These are phyloP conservation scores for Marasmarcha lunaedactyla DNA, from an alignment of 2,888 invertebrate genomes.

Conservation along the genomic window DNA sequence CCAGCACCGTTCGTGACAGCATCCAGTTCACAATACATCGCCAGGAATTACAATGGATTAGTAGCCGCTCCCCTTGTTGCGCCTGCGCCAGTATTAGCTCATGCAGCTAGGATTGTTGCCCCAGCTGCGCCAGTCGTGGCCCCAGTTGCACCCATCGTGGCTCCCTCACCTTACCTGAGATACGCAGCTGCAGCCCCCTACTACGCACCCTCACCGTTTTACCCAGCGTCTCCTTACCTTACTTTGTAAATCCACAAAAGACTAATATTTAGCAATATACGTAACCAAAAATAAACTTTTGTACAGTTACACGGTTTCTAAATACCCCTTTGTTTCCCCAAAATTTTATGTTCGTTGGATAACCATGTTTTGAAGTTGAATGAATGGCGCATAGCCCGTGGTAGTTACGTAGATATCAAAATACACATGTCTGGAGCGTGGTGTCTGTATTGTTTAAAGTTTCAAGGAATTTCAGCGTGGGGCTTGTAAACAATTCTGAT, in stretches of 20 bases:
- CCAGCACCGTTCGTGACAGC: conserved; percentile 73
- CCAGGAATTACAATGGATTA: conserved; percentile 70
- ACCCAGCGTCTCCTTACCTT: conserved; percentile 40
- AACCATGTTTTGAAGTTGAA: too few relatives aligned
- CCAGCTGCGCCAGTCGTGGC: conserved; percentile 28
- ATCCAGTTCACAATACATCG: conserved; percentile 73
- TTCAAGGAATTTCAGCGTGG: conserved; percentile 38
- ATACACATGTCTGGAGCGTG: neutral
- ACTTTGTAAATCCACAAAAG: conserved; percentile 30
- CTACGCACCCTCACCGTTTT: conserved; percentile 20
- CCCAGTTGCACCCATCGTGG: conserved; percentile 24
- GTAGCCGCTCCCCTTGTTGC: conserved; percentile 53
- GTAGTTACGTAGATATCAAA: too few relatives aligned
- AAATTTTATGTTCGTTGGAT: too few relatives aligned
- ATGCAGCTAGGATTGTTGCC: conserved; percentile 22
- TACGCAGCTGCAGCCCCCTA: conserved; percentile 21
- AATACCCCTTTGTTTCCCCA: neutral
- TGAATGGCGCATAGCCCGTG: too few relatives aligned
- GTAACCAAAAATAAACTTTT: conserved; percentile 10
- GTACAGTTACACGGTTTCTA: conserved; percentile 8
- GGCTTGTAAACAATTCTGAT: conserved; percentile 12
- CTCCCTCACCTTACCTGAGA: conserved; percentile 24
- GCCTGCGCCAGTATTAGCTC: conserved; percentile 44
- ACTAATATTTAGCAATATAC: conserved; percentile 23
- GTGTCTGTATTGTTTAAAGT: conserved; percentile 18